A percentile compares a stretch with the other conserved stretches of the same genome.
Evolutionary conservation across 1,140 invertebrate genomes (phyloP).

Genomic region (Drosophila sp.): DNA sequence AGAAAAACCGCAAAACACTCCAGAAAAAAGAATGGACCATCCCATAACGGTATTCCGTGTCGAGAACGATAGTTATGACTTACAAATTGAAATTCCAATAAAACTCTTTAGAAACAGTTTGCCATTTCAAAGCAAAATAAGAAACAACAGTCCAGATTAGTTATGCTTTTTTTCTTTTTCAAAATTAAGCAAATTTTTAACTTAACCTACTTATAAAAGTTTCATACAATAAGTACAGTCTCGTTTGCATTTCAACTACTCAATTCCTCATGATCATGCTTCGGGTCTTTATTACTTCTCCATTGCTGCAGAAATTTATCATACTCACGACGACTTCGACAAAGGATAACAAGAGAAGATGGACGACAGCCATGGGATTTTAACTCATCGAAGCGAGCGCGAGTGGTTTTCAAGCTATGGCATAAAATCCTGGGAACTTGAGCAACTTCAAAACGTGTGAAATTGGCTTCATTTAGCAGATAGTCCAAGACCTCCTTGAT

Average conservation of each 20-base stretch:
- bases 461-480: slow-evolving; percentile 83
- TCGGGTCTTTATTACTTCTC: slow-evolving; percentile 16
- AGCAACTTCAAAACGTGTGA: slow-evolving; percentile 83
- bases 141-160: no score
- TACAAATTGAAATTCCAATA: no score
- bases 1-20: no score
- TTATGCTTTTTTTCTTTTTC: background rate
- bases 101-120: no score
- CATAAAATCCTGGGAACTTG: slow-evolving; percentile 84
- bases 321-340: slow-evolving; percentile 84
- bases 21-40: no score
- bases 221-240: background rate
- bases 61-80: no score
- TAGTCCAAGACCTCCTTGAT: slow-evolving; percentile 84
- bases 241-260: background rate
- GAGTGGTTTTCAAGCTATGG: slow-evolving; percentile 84
- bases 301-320: slow-evolving; percentile 77
- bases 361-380: slow-evolving; percentile 80
- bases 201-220: background rate
- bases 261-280: background rate
- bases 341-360: slow-evolving; percentile 83
- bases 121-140: no score
- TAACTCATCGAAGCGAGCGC: slow-evolving; percentile 83
- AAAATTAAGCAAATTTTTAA: background rate
- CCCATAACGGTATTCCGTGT: no score